Base-by-base conservation (phyloP, 2,888 invertebrate species). In the Cremastobaeus sp. region DNA sequence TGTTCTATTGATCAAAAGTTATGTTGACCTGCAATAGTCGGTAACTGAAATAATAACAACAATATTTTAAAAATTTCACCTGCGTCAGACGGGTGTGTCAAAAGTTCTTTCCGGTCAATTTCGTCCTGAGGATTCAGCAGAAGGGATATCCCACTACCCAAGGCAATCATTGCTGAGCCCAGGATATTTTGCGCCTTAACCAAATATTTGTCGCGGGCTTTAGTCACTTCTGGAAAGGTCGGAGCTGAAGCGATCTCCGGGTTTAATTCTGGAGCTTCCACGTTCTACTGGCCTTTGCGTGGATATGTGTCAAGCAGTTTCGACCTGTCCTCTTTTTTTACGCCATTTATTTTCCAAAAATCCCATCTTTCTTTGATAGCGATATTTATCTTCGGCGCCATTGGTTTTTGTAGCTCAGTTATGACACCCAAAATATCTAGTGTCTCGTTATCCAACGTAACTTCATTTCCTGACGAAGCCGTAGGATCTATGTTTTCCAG, bases 351-450 rank as follows among this genome's bases (percentile, higher is more conserved):
- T 4, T 4, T 35, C 52, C 35, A 34, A 12, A 21, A 35, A 4
- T 35, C 12, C 52, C 52, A 52, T 21, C 52, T 5, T 3, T 8
- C 0, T 8, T n/a, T 11, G 2, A 52, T 2, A 2, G 11, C 20
- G 3, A 1, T 1, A 18, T 35, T 35, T 2, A 52, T 17, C 9
- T 35, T 1, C n/a, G 3, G 9, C 4, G 18, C 35, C 2, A 14
- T 2, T 9, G 35, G 52, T 12, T 21, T 9, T 11, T 52, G 3
- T 2, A 52, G 14, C 12, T 35, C 52, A 4, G 17, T n/a, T 12
- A 50, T 50, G 11, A 4, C 3, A 11, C 48, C 48, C 11, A 50
- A 34, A 34, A 50, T 50, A 11, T 50, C 11, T 9, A 50, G 15
- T 6, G 28, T 47, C 9, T 30, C 47, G 14, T 30, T 8, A 8